phyloP scores from a whole-genome alignment of 2,797 vertebrate genomes.

The Mastacembelus armatus region DNA sequence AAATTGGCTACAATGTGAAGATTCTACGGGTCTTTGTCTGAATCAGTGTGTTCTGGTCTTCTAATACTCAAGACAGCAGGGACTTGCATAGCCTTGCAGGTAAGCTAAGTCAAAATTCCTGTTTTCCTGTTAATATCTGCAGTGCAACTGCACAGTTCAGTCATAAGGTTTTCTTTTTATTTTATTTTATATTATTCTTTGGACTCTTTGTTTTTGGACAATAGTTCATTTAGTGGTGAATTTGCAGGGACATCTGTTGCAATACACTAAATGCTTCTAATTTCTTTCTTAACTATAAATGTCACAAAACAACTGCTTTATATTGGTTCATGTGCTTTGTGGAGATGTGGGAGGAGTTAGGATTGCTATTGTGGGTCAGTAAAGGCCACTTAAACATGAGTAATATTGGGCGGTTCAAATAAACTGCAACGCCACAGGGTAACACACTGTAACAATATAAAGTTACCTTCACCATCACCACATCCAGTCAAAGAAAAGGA shows the following conservation, averaged over 20 bases:
- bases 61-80: constrained; percentile 11
- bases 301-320: no score
- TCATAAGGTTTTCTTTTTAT: no score
- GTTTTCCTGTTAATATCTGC: constrained; percentile 13
- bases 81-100: constrained; percentile 38
- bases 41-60: constrained; percentile 21
- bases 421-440: constrained; percentile 2
- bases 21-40: constrained; percentile 33
- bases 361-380: constrained; percentile 4
- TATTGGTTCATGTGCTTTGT: no score
- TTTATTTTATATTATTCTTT: neutral
- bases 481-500: neutral
- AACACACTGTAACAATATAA: neutral
- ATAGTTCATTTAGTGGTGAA: neutral
- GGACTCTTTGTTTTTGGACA: neutral
- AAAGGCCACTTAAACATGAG: constrained; percentile 10
- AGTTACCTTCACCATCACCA: constrained; percentile 7
- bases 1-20: constrained; percentile 16
- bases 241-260: neutral
- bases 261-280: neutral
- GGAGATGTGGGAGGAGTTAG: neutral
- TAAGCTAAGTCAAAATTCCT: constrained; percentile 35
- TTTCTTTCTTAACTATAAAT: neutral
- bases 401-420: constrained; percentile 9
- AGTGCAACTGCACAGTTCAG: neutral